Evolutionary conservation across 2,113 vertebrate genomes (phyloP).

Genomic region (Mixornis gularis): DNA sequence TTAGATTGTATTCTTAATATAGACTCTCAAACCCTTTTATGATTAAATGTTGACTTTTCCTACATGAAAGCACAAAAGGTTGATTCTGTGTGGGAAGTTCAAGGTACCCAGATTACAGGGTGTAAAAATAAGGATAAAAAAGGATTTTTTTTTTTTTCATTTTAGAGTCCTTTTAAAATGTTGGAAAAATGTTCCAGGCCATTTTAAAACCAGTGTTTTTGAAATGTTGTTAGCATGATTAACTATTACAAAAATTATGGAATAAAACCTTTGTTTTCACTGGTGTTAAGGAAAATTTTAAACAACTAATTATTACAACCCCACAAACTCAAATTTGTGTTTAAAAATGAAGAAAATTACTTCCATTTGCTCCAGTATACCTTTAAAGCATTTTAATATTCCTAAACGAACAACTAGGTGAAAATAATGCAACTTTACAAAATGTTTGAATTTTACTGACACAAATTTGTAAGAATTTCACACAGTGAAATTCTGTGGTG

Average conservation of each 20-base stretch:
- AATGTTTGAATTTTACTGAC: neutral
- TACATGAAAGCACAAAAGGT: neutral
- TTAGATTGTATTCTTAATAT: slow-evolving; percentile 37
- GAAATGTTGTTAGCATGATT: neutral
- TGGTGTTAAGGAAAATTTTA: neutral
- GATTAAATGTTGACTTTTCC: slow-evolving; percentile 29
- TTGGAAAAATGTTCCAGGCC: neutral
- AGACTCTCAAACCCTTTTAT: slow-evolving; percentile 8
- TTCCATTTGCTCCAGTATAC: neutral
- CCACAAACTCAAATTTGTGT: neutral
- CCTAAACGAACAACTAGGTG: neutral
- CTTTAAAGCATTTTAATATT: neutral
- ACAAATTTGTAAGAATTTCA: neutral
- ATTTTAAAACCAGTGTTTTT: neutral
- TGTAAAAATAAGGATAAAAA: slow-evolving; percentile 8
- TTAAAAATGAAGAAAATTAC: neutral
- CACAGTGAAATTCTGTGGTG: neutral
- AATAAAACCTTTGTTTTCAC: neutral
- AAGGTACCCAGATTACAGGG: neutral
- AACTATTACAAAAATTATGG: neutral
- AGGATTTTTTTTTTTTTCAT: neutral
- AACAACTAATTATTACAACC: neutral
- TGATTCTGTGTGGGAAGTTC: slow-evolving; percentile 27
- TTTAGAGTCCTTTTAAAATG: neutral
- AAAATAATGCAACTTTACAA: neutral